Evolutionary conservation across 1,140 invertebrate species (phyloP).

Genomic region (Mya arenaria): DNA sequence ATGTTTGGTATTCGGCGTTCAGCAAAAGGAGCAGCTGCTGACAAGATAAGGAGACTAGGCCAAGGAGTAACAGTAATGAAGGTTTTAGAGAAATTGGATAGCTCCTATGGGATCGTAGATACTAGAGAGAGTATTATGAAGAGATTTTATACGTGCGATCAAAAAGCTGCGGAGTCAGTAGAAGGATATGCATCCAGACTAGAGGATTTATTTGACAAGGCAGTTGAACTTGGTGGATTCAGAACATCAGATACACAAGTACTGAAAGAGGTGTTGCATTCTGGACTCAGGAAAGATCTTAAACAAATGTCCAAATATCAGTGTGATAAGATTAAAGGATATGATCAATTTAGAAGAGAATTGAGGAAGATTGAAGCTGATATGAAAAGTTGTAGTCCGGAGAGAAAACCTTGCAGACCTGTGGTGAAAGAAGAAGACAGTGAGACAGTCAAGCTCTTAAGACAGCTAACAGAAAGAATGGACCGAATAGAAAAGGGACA

Average conservation of each 20-base stretch:
- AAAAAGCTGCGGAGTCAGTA: slow-evolving; percentile 8
- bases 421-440: background rate
- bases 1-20: slow-evolving; percentile 21
- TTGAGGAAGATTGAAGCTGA: slow-evolving; percentile 35
- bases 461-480: background rate
- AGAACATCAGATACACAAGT: background rate
- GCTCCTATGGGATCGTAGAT: slow-evolving; percentile 16
- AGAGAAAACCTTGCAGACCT: background rate
- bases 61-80: background rate
- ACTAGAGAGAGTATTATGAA: slow-evolving; percentile 33
- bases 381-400: background rate
- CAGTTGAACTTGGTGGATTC: slow-evolving; percentile 2
- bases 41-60: slow-evolving; percentile 27
- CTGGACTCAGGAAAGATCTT: slow-evolving; percentile 21
- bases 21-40: slow-evolving; percentile 6
- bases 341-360: slow-evolving; percentile 40
- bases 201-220: slow-evolving; percentile 35
- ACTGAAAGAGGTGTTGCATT: slow-evolving; percentile 22
- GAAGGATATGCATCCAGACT: slow-evolving; percentile 5
- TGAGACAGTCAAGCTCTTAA: background rate
- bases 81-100: slow-evolving; percentile 28
- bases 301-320: slow-evolving; percentile 20
- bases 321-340: slow-evolving; percentile 24
- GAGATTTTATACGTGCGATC: slow-evolving; percentile 32
- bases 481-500: background rate